A percentile compares a stretch with the other conserved stretches of the same genome.
phyloP scores from a whole-genome alignment of 35 echinoderm and acorn worm genomes.

The Heliocidaris tuberculata region DNA sequence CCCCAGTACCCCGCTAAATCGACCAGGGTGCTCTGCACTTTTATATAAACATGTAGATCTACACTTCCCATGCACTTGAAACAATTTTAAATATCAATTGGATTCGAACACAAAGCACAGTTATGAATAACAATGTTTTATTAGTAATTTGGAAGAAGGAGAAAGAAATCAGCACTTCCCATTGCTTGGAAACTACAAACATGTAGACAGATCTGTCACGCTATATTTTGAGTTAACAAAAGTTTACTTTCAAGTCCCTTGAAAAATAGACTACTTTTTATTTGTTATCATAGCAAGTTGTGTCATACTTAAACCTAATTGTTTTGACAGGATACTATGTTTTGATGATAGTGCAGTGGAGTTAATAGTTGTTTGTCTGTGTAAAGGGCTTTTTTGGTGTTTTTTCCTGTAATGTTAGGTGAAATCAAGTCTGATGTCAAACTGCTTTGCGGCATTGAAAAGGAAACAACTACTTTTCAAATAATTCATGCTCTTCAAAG shows the following conservation, averaged over 20 bases:
- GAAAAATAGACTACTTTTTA: neutral
- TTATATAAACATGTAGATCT: neutral
- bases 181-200: neutral
- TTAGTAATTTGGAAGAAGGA: neutral
- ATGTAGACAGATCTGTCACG: neutral
- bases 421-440: neutral
- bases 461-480: neutral
- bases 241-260: neutral
- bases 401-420: neutral
- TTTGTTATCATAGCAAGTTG: conserved; percentile 3
- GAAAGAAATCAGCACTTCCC: neutral
- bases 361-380: neutral
- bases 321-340: neutral
- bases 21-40: too few species aligned
- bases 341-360: neutral
- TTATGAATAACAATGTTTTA: neutral
- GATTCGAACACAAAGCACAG: neutral
- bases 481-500: neutral
- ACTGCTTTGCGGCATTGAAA: neutral
- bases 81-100: too few species aligned
- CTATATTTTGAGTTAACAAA: neutral
- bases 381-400: neutral
- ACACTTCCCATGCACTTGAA: neutral
- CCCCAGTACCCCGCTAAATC: too few species aligned
- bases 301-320: neutral